A percentile compares a stretch with the other conserved stretches of the same genome.
These are phyloP conservation scores for Subacronicta megacephala DNA, from an alignment of 2,888 invertebrate genomes.

Conservation along the genomic window DNA sequence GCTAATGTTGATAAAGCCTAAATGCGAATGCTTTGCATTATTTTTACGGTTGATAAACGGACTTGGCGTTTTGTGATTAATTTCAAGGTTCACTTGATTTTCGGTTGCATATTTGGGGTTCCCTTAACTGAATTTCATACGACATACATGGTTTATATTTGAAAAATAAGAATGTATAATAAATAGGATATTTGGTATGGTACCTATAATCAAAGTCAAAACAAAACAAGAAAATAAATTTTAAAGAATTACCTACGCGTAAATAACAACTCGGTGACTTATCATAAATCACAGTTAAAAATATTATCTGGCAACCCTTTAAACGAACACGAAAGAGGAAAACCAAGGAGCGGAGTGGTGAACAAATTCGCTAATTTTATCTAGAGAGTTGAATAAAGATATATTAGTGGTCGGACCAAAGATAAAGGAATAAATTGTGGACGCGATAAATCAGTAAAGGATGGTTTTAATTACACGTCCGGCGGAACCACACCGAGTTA, in stretches of 20 bases:
- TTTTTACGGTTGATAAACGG: conserved; percentile 49
- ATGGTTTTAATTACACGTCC: conserved; percentile 88
- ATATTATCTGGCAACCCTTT: conserved; percentile 79
- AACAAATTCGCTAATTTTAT: conserved; percentile 87
- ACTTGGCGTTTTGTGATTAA: conserved; percentile 22
- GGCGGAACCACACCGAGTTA: conserved; percentile 65
- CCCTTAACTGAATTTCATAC: conserved; percentile 19
- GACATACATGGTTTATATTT: not conserved
- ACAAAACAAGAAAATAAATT: conserved; percentile 1
- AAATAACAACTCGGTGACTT: conserved; percentile 54
- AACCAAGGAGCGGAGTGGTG: conserved; percentile 62
- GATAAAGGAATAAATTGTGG: conserved; percentile 89
- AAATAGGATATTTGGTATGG: no score
- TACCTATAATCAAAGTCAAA: no score
- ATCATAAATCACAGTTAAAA: conserved; percentile 75
- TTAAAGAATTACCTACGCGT: not conserved
- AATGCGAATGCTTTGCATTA: conserved; percentile 60
- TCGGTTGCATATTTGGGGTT: conserved; percentile 8
- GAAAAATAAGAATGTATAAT: conserved; percentile 1
- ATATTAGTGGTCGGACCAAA: conserved; percentile 86
- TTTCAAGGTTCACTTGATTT: conserved; percentile 35
- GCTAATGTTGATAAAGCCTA: conserved; percentile 57
- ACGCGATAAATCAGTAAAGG: conserved; percentile 87
- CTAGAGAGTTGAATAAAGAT: conserved; percentile 84
- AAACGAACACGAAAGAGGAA: conserved; percentile 68